Evolutionary conservation across 1,140 invertebrate species (phyloP).

Genomic region (Acromyrmex heyeri): DNA sequence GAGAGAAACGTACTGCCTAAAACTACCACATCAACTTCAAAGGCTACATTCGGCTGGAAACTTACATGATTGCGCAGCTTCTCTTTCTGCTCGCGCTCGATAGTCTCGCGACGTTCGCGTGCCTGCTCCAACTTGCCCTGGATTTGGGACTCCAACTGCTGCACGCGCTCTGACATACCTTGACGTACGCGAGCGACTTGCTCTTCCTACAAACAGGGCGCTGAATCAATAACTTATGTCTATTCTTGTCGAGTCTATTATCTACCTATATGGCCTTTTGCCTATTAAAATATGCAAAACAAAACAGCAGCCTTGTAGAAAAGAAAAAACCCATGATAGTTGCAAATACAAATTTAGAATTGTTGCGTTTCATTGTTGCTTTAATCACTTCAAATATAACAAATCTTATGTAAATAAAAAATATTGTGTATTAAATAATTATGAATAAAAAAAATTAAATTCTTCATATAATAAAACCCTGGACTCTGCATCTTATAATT

Average conservation of each 20-base stretch:
- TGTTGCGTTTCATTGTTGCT: not conserved
- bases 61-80: conserved; percentile 92
- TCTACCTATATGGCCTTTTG: conserved; percentile 5
- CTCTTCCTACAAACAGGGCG: conserved; percentile 88
- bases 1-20: conserved; percentile 52
- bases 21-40: conserved; percentile 27
- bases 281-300: conserved; percentile 54
- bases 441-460: not conserved
- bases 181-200: conserved; percentile 90
- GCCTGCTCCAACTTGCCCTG: conserved; percentile 92
- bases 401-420: not conserved
- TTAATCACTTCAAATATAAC: not conserved
- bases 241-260: conserved; percentile 41
- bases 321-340: conserved; percentile 37
- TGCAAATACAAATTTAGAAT: not conserved
- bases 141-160: conserved; percentile 90
- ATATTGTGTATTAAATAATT: not conserved
- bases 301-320: conserved; percentile 10
- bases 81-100: conserved; percentile 91
- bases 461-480: not conserved
- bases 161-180: conserved; percentile 89
- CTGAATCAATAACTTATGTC: conserved; percentile 46
- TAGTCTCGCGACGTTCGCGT: conserved; percentile 89
- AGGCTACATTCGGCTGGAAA: conserved; percentile 68
- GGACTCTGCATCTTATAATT: not conserved